These are phyloP conservation scores for Oryzias curvinotus DNA, from an alignment of 2,113 vertebrate genomes.

Conservation along the genomic window DNA sequence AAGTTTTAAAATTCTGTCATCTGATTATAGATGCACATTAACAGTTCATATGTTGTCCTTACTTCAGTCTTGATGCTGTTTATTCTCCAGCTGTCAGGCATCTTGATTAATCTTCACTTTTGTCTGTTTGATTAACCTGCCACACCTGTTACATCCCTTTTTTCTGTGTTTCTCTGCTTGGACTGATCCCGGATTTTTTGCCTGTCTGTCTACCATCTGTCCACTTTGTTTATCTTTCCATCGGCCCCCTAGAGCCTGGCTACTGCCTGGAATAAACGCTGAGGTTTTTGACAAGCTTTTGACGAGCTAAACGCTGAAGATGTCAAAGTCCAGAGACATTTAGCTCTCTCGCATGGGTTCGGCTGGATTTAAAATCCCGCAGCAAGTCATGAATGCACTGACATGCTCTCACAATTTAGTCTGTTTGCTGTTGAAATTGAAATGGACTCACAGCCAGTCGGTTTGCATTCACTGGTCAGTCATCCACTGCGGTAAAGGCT, in stretches of 20 bases:
- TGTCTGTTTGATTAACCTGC: neutral
- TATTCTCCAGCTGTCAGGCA: too few species aligned
- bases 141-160: neutral
- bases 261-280: neutral
- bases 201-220: neutral
- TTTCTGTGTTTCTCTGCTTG: neutral
- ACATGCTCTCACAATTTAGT: neutral
- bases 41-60: too few species aligned
- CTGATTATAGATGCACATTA: too few species aligned
- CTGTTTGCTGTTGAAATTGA: neutral
- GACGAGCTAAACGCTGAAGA: neutral
- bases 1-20: too few species aligned
- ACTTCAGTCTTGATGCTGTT: too few species aligned
- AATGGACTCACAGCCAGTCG: neutral
- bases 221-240: neutral
- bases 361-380: neutral
- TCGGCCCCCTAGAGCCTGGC: neutral
- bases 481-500: slow-evolving; percentile 1
- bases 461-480: neutral
- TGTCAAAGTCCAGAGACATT: neutral
- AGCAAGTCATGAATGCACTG: neutral
- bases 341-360: neutral
- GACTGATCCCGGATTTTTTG: neutral
- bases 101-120: neutral
- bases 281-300: neutral